Evolutionary conservation across 2,888 invertebrate genomes (phyloP).

Genomic region (Gymnoscelis rufifasciata): DNA sequence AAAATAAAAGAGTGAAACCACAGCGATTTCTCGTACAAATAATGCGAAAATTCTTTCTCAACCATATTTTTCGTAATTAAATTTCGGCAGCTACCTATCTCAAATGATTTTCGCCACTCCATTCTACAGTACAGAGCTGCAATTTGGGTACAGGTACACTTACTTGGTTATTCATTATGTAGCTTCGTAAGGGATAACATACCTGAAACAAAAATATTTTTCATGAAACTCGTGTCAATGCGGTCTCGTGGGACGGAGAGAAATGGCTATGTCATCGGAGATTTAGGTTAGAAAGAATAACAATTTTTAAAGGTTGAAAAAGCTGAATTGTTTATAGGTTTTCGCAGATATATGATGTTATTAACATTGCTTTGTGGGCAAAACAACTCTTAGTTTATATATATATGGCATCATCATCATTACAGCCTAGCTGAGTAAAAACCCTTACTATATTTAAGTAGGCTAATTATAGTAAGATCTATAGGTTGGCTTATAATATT

Average conservation of each 20-base stretch:
- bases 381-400: too few relatives aligned
- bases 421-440: too few relatives aligned
- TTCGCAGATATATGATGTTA: background rate
- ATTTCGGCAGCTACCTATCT: constrained; percentile 15
- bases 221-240: constrained; percentile 45
- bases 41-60: constrained; percentile 22
- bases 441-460: too few relatives aligned
- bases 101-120: constrained; percentile 6
- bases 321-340: constrained; percentile 2
- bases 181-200: constrained; percentile 44
- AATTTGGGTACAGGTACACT: constrained; percentile 17
- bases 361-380: too few relatives aligned
- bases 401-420: too few relatives aligned
- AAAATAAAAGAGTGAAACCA: constrained; percentile 19
- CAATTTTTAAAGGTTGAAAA: constrained; percentile 11
- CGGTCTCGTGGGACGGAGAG: constrained; percentile 41
- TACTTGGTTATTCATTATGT: constrained; percentile 36
- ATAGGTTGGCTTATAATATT: too few relatives aligned
- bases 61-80: constrained; percentile 30
- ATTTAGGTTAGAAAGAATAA: constrained; percentile 9
- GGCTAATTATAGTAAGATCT: too few relatives aligned
- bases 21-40: constrained; percentile 27
- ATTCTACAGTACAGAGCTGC: constrained; percentile 4
- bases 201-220: constrained; percentile 61
- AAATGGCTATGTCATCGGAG: constrained; percentile 41